Evolutionary conservation across 2,113 vertebrate genomes (phyloP), one percentile per base, ranked within the genome.

Genomic region (Malurus melanocephalus): DNA sequence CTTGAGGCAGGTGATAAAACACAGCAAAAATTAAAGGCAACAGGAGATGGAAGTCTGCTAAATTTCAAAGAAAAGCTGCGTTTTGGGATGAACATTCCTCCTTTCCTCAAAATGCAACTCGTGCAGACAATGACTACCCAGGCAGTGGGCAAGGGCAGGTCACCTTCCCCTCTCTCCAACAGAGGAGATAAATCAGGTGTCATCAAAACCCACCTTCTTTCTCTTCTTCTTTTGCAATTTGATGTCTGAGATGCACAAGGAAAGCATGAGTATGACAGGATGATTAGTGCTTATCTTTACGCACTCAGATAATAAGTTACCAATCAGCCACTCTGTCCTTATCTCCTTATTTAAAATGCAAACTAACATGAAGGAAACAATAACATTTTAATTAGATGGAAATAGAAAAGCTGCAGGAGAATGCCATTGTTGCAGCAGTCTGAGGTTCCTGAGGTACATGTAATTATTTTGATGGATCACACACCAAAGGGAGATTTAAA

Each of bases 361-460:
- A 77, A 85, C 71, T 45, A 48, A 57, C 53, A 5, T 14, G 21
- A 73, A 78, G 24, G 85, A 57, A 94, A 94, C 76, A 90, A 91
- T 90, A 94, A 92, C 14, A 3, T 87, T 95, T 91, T 91, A 87
- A 95, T 96, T 78, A 94, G 79, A 68, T 67, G 93, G 71, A 81
- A 93, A 80, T 11, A 59, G 68, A 79, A 87, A 67, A 90, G 62
- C 84, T 86, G 26, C 66, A 73, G 83, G 64, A 84, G 67, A 71
- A 35, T 17, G 40, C n/a, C 48, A 27, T 4, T 60, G 68, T 69
- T 81, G 65, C 28, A 73, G 84, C 66, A 87, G 48, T 5, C 60
- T 57, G 46, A 84, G 45, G 42, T 15, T 93, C 57, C 79, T 1
- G 32, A 46, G 75, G 43, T 64, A 32, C 18, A 2, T 61, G 72